Percentiles rank a stretch among this genome's conserved stretches.
Conservation (phyloP, 2,797 vertebrate genomes). For the Phalloptychus januarius region DNA sequence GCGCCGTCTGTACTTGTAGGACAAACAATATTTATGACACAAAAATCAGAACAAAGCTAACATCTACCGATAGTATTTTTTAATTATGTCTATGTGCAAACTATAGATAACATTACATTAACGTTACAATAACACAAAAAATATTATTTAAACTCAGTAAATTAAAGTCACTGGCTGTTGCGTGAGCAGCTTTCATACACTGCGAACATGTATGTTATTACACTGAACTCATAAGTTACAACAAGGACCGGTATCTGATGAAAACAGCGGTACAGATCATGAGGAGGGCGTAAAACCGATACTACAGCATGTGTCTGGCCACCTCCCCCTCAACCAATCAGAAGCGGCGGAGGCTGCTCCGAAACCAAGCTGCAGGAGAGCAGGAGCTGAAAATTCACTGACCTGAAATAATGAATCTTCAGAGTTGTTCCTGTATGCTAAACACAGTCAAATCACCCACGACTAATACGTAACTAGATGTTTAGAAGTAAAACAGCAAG, state of each 20-base stretch:
- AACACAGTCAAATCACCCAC: not conserved
- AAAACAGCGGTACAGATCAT: constrained; percentile 2
- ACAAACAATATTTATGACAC: constrained; percentile 8
- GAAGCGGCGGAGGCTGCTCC: constrained; percentile 24
- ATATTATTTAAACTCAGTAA: not conserved
- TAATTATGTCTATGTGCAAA: not conserved
- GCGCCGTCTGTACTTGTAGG: not conserved
- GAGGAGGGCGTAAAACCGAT: constrained; percentile 63
- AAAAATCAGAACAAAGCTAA: not conserved
- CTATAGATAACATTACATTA: not conserved
- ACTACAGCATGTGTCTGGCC: constrained; percentile 50
- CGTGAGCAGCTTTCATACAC: not conserved
- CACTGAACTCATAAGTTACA: not conserved
- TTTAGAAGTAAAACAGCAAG: not conserved
- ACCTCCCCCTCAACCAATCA: constrained; percentile 56
- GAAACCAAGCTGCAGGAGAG: constrained; percentile 48
- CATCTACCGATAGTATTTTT: not conserved
- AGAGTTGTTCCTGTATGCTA: not conserved
- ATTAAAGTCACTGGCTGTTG: not conserved
- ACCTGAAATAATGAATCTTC: not conserved
- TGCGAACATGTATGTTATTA: not conserved
- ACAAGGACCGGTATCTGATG: not conserved
- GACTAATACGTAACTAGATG: not conserved
- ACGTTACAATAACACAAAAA: not conserved
- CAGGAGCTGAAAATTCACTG: constrained; percentile 16